Evolutionary conservation across 2,797 vertebrate genomes (phyloP).

Genomic region (Chaunax sp.): DNA sequence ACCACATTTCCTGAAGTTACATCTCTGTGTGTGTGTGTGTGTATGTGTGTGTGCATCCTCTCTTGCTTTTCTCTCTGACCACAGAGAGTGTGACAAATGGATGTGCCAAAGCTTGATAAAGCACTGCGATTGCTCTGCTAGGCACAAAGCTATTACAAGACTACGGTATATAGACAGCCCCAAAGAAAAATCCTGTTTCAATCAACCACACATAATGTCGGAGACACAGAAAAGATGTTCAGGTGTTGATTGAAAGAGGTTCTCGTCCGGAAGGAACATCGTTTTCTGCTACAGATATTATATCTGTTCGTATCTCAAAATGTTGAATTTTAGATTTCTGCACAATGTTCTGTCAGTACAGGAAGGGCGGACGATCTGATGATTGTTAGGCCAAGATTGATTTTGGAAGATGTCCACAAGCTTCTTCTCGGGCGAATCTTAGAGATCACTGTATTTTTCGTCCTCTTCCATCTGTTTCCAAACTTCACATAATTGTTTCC

Average conservation of each 20-base stretch:
- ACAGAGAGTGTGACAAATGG: conserved; percentile 80
- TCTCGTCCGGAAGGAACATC: conserved; percentile 20
- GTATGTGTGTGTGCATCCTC: conserved; percentile 43
- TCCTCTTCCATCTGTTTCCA: neutral
- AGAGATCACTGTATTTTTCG: neutral
- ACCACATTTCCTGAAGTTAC: conserved; percentile 45
- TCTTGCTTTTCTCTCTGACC: conserved; percentile 75
- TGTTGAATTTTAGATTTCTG: conserved; percentile 23
- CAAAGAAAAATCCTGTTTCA: conserved; percentile 79
- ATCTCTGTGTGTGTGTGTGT: conserved; percentile 35
- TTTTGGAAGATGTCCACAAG: neutral
- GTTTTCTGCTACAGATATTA: conserved; percentile 5
- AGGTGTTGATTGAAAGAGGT: conserved; percentile 56
- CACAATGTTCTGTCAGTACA: conserved; percentile 6
- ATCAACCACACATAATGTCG: conserved; percentile 76
- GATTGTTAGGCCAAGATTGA: neutral
- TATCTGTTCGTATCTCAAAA: conserved; percentile 21
- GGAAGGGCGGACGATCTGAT: neutral
- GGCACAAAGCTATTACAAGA: conserved; percentile 80
- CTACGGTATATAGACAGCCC: conserved; percentile 68
- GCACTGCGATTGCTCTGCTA: conserved; percentile 75
- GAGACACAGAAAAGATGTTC: conserved; percentile 71
- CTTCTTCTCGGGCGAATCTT: neutral
- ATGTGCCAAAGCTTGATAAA: conserved; percentile 82
- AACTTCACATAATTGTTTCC: neutral